These are phyloP conservation scores for Carabus problematicus DNA, from an alignment of 2,888 invertebrate species.

Conservation along the genomic window DNA sequence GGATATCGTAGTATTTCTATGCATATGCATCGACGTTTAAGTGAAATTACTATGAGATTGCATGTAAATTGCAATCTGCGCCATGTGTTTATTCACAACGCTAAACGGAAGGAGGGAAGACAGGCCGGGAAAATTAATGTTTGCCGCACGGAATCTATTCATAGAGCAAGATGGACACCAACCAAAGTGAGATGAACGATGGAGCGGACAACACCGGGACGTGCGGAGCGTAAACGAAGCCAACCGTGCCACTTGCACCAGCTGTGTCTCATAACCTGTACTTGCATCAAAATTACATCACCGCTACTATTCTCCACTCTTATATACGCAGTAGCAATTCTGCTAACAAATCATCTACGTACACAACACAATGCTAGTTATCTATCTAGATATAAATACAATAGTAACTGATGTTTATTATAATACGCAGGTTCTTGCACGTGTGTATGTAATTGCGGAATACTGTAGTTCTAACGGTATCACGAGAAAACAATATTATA, in stretches of 20 bases:
- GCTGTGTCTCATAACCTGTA: no score
- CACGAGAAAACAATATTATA: no score
- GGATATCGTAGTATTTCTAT: slow-evolving; percentile 24
- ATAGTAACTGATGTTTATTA: no score
- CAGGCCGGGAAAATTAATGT: slow-evolving; percentile 59
- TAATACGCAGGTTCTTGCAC: no score
- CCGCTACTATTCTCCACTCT: no score
- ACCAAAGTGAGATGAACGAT: slow-evolving; percentile 48
- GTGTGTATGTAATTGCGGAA: no score
- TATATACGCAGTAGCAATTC: no score
- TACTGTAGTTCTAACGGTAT: no score
- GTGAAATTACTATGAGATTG: slow-evolving; percentile 52
- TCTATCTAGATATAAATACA: no score
- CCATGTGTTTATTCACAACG: slow-evolving; percentile 54
- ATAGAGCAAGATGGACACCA: slow-evolving; percentile 28
- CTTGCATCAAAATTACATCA: no score
- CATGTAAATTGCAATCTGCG: slow-evolving; percentile 52
- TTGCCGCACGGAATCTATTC: slow-evolving; percentile 48
- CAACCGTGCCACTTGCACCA: neutral
- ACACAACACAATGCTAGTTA: no score
- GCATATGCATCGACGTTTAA: slow-evolving; percentile 51
- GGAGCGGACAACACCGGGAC: neutral
- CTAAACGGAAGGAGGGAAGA: slow-evolving; percentile 54
- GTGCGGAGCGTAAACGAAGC: neutral
- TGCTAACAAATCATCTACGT: no score